Base-by-base conservation (phyloP, 2,888 invertebrate species). In the Prosapia bicincta region DNA sequence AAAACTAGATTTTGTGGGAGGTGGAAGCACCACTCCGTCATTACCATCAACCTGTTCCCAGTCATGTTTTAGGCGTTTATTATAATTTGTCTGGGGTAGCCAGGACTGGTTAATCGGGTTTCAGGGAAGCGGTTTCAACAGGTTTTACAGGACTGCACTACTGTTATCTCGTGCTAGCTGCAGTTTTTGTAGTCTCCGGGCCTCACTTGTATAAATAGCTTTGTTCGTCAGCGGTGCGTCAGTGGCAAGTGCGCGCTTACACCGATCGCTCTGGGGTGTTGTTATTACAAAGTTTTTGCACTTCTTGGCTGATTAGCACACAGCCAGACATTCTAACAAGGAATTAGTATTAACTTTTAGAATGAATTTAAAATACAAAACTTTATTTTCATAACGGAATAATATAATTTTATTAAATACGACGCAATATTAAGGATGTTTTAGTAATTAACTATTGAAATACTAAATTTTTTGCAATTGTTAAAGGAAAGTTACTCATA, bases 1-100 rank as follows among this genome's bases (percentile, higher is more conserved):
- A 76, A 76, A 76, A 76, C 76, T 76, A 76, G 76, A 74, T 74
- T 69, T 69, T 26, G 68, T 73, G 15, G 73, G 32, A 68, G 26
- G 54, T 54, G 54, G 54, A 54, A 54, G 54, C 20, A 20, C 20
- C 54, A 38, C 38, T 54, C 54, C 20, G 54, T 54, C 54, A 54
- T 54, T 54, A 54, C 54, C 54, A 20, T 54, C 54, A 54, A 54
- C 54, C 54, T 54, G 54, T 54, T 54, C 20, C 54, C 54, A n/a
- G n/a, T 54, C 54, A 20, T 54, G 54, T 54, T 54, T 54, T 20
- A 54, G 54, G 54, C 20, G 54, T 54, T 54, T 54, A 54, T 54
- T 54, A 54, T 54, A 54, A 54, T 54, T 54, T 54, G 54, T 54
- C 54, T 54, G 54, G 54, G 54, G 54, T 54, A 54, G 54, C 20